Evolutionary conservation across 1,140 invertebrate species (phyloP).

Genomic region (Apocrypta bakeri): DNA sequence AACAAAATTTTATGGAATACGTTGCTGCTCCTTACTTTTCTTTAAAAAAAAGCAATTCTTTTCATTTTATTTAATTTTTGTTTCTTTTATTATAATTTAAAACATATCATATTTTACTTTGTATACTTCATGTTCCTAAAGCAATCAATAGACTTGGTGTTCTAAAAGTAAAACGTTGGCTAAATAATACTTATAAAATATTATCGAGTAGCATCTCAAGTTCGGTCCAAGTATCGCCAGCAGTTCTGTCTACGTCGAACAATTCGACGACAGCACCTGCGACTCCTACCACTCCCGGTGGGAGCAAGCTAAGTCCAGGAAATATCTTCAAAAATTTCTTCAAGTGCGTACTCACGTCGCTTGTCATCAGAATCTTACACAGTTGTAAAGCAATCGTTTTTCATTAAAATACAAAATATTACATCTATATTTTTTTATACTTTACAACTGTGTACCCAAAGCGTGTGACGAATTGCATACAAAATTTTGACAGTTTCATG

Average conservation of each 20-base stretch:
- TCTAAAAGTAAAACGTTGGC: not conserved
- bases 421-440: not conserved
- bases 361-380: slow-evolving; percentile 2
- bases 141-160: not conserved
- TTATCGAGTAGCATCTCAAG: slow-evolving; percentile 68
- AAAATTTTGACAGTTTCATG: slow-evolving; percentile 40
- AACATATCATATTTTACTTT: not conserved
- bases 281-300: slow-evolving; percentile 77
- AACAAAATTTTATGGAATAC: not conserved
- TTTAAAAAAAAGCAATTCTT: not conserved
- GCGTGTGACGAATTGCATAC: slow-evolving; percentile 41
- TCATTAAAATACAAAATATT: too few relatives aligned
- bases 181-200: slow-evolving; percentile 60
- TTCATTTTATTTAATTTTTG: not conserved
- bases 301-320: slow-evolving; percentile 86
- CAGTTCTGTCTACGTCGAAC: slow-evolving; percentile 68
- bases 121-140: not conserved
- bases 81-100: not conserved
- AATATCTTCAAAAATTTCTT: slow-evolving; percentile 97
- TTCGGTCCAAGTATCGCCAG: slow-evolving; percentile 67
- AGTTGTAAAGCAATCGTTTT: slow-evolving; percentile 41
- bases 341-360: slow-evolving; percentile 80
- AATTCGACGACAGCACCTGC: slow-evolving; percentile 76
- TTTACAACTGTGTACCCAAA: slow-evolving; percentile 46
- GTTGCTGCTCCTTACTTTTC: not conserved